phyloP scores from a whole-genome alignment of 2,113 vertebrate species.

The Lampris megalopsis region DNA sequence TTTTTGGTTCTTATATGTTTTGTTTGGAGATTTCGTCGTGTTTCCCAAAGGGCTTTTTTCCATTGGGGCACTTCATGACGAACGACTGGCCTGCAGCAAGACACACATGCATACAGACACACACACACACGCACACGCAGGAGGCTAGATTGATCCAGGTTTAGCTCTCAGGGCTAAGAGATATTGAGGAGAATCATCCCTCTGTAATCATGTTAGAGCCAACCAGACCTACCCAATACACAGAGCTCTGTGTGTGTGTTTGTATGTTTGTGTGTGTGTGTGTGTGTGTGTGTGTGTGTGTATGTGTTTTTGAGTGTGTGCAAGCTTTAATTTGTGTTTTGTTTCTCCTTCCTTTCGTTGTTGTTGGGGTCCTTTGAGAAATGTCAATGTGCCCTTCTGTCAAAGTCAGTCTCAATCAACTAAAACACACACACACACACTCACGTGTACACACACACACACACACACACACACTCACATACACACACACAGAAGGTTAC shows the following conservation, averaged over 20 bases:
- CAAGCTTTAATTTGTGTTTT: slow-evolving; percentile 69
- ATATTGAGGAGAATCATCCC: slow-evolving; percentile 86
- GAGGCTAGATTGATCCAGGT: slow-evolving; percentile 83
- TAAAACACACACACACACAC: slow-evolving; percentile 55
- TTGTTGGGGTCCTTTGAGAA: slow-evolving; percentile 75
- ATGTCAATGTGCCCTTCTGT: slow-evolving; percentile 80
- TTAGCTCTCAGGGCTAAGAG: slow-evolving; percentile 86
- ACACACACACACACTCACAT: slow-evolving; percentile 42
- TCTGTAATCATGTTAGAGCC: slow-evolving; percentile 84
- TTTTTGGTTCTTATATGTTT: not conserved
- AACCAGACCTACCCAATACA: slow-evolving; percentile 79
- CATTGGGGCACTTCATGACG: slow-evolving; percentile 53
- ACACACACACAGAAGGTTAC: slow-evolving; percentile 73
- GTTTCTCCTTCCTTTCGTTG: slow-evolving; percentile 71
- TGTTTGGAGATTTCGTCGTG: slow-evolving; percentile 22
- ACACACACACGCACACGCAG: slow-evolving; percentile 69
- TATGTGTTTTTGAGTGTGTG: slow-evolving; percentile 13
- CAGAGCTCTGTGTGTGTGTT: slow-evolving; percentile 29
- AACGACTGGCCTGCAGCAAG: slow-evolving; percentile 65
- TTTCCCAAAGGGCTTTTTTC: slow-evolving; percentile 44
- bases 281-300: slow-evolving; percentile 42
- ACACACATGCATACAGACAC: slow-evolving; percentile 30
- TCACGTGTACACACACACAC: slow-evolving; percentile 9
- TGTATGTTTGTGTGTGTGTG: slow-evolving; percentile 16
- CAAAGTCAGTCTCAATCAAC: slow-evolving; percentile 79